A percentile compares a stretch with the other conserved stretches of the same genome.
Conservation (phyloP, 1,140 invertebrate species). For the Latrodectus geometricus region DNA sequence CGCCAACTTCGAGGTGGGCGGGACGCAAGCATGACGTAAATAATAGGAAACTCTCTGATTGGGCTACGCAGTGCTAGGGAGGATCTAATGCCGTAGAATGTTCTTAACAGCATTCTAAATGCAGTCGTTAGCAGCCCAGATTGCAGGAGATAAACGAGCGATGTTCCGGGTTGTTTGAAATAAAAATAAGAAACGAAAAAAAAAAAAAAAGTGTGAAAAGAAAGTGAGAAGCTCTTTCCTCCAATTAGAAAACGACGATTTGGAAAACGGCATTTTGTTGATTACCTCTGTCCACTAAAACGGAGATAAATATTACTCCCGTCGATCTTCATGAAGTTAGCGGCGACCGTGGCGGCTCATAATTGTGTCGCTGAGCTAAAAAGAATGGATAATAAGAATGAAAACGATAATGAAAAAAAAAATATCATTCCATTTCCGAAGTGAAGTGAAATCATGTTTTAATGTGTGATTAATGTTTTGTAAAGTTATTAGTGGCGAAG, state of each 20-base stretch:
- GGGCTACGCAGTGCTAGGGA: not conserved
- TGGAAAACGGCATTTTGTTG: slow-evolving; percentile 61
- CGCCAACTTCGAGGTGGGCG: slow-evolving; percentile 35
- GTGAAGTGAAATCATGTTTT: slow-evolving; percentile 52
- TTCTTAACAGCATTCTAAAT: slow-evolving; percentile 55
- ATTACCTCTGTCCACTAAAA: slow-evolving; percentile 61
- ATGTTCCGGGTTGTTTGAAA: slow-evolving; percentile 33
- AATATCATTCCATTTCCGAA: slow-evolving; percentile 48
- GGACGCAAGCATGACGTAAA: slow-evolving; percentile 5
- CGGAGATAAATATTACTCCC: slow-evolving; percentile 50
- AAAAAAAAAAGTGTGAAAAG: slow-evolving; percentile 13
- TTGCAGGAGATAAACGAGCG: slow-evolving; percentile 54
- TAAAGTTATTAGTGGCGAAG: slow-evolving; percentile 50
- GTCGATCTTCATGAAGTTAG: slow-evolving; percentile 61
- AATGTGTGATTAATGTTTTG: slow-evolving; percentile 59
- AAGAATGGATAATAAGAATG: slow-evolving; percentile 40
- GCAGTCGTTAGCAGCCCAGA: slow-evolving; percentile 56
- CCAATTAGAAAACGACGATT: slow-evolving; percentile 60
- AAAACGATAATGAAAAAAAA: slow-evolving; percentile 39
- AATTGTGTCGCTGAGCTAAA: slow-evolving; percentile 43
- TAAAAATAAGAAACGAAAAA: slow-evolving; percentile 12
- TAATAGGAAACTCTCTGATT: not conserved
- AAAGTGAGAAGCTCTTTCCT: slow-evolving; percentile 19
- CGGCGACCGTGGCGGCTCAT: slow-evolving; percentile 45
- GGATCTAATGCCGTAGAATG: slow-evolving; percentile 29